Evolutionary conservation across 2,113 vertebrate species (phyloP).

Genomic region (Stomatorhinus ivindoensis): DNA sequence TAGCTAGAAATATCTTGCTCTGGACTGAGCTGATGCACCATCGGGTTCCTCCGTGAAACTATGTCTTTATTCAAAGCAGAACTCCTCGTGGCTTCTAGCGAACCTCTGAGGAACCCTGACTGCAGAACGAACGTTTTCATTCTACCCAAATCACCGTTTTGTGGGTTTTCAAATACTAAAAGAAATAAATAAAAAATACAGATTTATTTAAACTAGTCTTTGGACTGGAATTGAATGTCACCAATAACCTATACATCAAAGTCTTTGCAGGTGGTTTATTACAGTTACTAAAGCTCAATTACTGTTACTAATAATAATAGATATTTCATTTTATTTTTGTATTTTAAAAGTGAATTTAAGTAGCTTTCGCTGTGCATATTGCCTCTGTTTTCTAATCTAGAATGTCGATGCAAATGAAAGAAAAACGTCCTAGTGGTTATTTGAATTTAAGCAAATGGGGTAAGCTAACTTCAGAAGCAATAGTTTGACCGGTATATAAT

Average conservation of each 20-base stretch:
- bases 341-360: not conserved
- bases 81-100: not conserved
- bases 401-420: slow-evolving; percentile 44
- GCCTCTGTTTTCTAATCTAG: slow-evolving; percentile 34
- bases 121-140: not conserved
- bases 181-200: not conserved
- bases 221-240: not conserved
- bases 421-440: slow-evolving; percentile 47
- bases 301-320: not conserved
- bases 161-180: not conserved
- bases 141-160: not conserved
- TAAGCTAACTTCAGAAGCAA: slow-evolving; percentile 28
- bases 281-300: not conserved
- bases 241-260: not conserved
- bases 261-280: not conserved
- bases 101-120: not conserved
- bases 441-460: slow-evolving; percentile 49
- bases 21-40: not conserved
- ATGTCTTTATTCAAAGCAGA: not conserved
- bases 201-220: not conserved
- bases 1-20: not conserved
- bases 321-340: not conserved
- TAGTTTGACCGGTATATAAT: slow-evolving; percentile 36
- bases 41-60: not conserved
- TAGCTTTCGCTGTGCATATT: not conserved